Conservation (phyloP, 2,797 vertebrate species). For the Morus bassanus region DNA sequence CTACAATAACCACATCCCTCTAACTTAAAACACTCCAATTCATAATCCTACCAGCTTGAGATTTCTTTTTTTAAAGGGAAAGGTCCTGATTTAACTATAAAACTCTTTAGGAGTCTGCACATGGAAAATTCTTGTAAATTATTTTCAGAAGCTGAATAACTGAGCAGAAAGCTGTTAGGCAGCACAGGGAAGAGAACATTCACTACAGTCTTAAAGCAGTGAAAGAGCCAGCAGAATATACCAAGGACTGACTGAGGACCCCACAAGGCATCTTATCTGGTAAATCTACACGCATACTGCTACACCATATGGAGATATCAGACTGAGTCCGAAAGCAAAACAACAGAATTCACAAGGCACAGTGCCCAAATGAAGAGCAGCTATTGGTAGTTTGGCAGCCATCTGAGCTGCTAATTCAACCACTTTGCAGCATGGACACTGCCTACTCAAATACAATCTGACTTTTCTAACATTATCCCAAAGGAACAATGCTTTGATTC, state of each 20-base stretch:
- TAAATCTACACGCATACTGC: background rate
- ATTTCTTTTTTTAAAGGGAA: background rate
- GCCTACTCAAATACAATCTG: background rate
- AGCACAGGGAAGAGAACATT: background rate
- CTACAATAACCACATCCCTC: background rate
- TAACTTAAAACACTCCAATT: background rate
- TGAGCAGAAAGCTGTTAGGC: background rate
- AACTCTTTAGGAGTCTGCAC: background rate
- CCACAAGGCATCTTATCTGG: background rate
- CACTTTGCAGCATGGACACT: background rate
- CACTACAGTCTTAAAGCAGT: background rate
- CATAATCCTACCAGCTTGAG: background rate
- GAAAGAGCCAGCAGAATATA: background rate
- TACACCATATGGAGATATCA: background rate
- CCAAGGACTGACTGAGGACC: background rate
- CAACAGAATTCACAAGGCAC: slow-evolving; percentile 1
- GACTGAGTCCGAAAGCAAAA: background rate
- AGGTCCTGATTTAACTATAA: background rate
- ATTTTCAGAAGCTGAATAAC: background rate
- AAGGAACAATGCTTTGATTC: background rate
- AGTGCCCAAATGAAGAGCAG: background rate
- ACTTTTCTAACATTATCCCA: background rate
- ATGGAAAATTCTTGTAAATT: background rate
- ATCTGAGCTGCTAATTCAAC: background rate
- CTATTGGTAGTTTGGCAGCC: background rate